phyloP scores from a whole-genome alignment of 2,113 vertebrate species.

The Monarcha castaneiventris region DNA sequence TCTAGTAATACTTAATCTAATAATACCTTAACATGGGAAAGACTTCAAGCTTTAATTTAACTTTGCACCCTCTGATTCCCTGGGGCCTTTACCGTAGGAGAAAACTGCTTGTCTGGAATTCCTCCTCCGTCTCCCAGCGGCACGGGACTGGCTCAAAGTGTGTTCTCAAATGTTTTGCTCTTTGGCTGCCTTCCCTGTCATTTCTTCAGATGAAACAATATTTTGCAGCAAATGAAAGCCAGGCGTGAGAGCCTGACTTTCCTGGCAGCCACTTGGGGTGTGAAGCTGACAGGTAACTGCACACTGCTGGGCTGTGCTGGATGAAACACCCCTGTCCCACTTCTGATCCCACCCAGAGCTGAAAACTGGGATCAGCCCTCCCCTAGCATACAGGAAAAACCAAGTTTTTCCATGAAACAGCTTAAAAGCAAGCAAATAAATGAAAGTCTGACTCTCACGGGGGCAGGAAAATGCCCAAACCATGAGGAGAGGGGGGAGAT shows the following conservation, averaged over 20 bases:
- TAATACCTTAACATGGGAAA: background rate
- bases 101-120: background rate
- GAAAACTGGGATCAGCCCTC: background rate
- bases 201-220: background rate
- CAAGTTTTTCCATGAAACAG: background rate
- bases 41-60: background rate
- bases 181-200: background rate
- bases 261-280: background rate
- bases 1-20: background rate
- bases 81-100: background rate
- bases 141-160: rapidly evolving
- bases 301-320: background rate
- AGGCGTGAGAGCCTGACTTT: background rate
- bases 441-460: background rate
- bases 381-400: background rate
- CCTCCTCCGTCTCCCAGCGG: background rate
- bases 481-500: background rate
- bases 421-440: background rate
- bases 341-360: background rate
- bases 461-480: background rate
- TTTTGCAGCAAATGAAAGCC: background rate
- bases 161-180: background rate
- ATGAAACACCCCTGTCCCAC: background rate
- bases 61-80: background rate
- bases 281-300: background rate